These are phyloP conservation scores for Andrena flavipes DNA, from an alignment of 2,888 invertebrate species.

Conservation along the genomic window DNA sequence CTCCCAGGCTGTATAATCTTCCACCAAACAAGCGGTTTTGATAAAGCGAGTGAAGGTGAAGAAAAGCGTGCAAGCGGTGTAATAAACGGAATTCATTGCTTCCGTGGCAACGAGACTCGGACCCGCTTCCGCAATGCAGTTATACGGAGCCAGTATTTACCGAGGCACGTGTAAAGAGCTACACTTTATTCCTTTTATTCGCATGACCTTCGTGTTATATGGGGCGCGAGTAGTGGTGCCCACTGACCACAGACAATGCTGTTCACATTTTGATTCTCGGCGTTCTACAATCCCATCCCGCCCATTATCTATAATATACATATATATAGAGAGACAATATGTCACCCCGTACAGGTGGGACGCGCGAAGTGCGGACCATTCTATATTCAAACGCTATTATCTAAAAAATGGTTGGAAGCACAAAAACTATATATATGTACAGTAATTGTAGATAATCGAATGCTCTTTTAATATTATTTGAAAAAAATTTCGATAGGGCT, in stretches of 20 bases:
- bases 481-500: too few species aligned
- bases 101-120: conserved; percentile 36
- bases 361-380: too few species aligned
- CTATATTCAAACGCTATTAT: too few species aligned
- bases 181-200: conserved; percentile 63
- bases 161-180: conserved; percentile 64
- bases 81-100: conserved; percentile 62
- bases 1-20: conserved; percentile 9
- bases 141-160: conserved; percentile 59
- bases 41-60: conserved; percentile 43
- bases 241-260: conserved; percentile 59
- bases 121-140: conserved; percentile 68
- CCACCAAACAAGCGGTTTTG: conserved; percentile 42
- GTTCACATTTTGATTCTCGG: conserved; percentile 68
- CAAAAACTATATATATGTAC: too few species aligned
- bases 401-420: too few species aligned
- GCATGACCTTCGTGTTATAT: conserved; percentile 31
- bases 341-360: too few species aligned
- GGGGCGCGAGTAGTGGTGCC: conserved; percentile 19
- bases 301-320: conserved; percentile 21
- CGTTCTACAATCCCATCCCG: conserved; percentile 25
- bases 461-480: too few species aligned
- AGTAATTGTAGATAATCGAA: too few species aligned
- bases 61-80: conserved; percentile 29
- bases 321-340: too few species aligned